Base-by-base conservation (phyloP, 2,113 vertebrate genomes). In the Gorsachius goisagi region DNA sequence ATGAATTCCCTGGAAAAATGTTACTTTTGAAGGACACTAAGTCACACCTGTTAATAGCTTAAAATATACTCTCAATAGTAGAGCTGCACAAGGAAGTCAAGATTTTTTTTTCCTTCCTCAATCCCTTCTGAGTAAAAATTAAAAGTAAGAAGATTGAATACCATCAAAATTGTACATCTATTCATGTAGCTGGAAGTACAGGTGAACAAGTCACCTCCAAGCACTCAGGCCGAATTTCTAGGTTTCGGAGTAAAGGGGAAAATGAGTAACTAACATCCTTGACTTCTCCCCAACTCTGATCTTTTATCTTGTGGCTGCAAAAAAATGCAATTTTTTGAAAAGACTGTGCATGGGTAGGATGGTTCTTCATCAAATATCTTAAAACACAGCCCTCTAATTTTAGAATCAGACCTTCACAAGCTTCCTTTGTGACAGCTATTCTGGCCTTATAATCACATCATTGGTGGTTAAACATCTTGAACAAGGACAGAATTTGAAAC, bases 371-470 rank as follows among this genome's bases (percentile, higher is more conserved):
- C 67, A 85, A 92, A 2, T 66, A 58, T 58, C 91, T 88, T 62
- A 35, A 95, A 92, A 47, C 74, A 89, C 81, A 95, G 89, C 39
- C 22, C 50, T 92, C 92, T 95, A 92, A 95, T 56, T 55, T 97
- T 97, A 97, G 95, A 91, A 59, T 82, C 81, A 92, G 81, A 75
- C 75, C 91, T 92, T 78, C 77, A 71, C 50, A 27, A 76, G 84
- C 96, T 95, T 96, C 87, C 96, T 95, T 77, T 79, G 18, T 33
- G 84, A 91, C 94, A 96, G 89, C 91, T 89, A 69, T 79, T 92
- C 84, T 95, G 93, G 89, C 91, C 93, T 56, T 50, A 5, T 95
- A 96, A 96, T 97, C 96, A 91, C 89, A 96, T 95, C 89, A 95
- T 4, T 93, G 86, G 94, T 95, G 94, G 94, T 93, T 76, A 93